phyloP scores from a whole-genome alignment of 2,888 invertebrate species.

The Seira musarum region DNA sequence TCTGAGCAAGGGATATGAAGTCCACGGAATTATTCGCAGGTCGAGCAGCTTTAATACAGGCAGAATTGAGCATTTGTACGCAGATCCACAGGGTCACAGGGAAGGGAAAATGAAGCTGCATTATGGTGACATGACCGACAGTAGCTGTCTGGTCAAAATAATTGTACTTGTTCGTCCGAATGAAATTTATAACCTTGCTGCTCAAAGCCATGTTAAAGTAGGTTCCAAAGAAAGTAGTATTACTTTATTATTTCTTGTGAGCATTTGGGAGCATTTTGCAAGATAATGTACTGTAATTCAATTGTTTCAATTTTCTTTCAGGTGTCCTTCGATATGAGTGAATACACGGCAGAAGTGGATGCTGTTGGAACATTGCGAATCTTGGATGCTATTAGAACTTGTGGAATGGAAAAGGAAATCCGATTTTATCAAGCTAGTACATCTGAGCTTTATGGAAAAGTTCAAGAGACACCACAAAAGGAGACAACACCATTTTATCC shows the following conservation, averaged over 20 bases:
- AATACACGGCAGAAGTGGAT: constrained; percentile 99
- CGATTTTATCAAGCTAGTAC: constrained; percentile 97
- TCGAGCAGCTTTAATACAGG: constrained; percentile 97
- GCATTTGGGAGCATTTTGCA: not conserved
- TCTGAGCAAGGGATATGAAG: constrained; percentile 91
- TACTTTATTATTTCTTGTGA: not conserved
- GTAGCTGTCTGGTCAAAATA: constrained; percentile 92
- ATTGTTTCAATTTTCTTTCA: constrained; percentile 70
- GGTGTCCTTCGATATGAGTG: constrained; percentile 97
- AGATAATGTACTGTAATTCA: not conserved
- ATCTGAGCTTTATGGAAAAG: constrained; percentile 95
- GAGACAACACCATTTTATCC: constrained; percentile 98
- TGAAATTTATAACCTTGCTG: constrained; percentile 98
- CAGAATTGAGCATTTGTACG: constrained; percentile 96
- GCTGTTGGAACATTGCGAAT: constrained; percentile 94
- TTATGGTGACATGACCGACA: constrained; percentile 99
- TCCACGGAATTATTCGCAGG: constrained; percentile 96
- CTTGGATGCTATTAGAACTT: constrained; percentile 92
- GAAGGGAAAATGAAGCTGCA: constrained; percentile 93
- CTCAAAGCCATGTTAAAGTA: constrained; percentile 99
- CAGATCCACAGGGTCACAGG: constrained; percentile 90
- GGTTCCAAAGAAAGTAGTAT: constrained; percentile 36
- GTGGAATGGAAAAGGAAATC: constrained; percentile 84
- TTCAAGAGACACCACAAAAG: constrained; percentile 91
- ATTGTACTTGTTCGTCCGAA: constrained; percentile 85